These are phyloP conservation scores for Podarcis cretensis DNA, from an alignment of 2,113 vertebrate genomes.

Conservation along the genomic window DNA sequence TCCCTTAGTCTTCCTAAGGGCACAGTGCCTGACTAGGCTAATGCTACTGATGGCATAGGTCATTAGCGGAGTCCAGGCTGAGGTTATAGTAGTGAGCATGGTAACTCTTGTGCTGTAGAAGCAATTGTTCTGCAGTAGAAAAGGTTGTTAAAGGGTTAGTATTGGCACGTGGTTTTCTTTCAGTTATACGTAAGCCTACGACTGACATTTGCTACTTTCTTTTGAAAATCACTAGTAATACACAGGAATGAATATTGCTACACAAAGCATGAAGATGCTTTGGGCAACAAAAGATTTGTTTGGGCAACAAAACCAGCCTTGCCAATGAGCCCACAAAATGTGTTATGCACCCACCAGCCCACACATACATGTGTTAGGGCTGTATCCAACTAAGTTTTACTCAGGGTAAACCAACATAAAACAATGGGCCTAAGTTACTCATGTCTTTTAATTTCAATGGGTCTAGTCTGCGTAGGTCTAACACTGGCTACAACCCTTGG, in stretches of 20 bases:
- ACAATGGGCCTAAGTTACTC: no score
- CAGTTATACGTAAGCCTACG: not conserved
- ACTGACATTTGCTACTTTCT: constrained; percentile 15
- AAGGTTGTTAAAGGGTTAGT: not conserved
- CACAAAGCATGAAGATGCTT: constrained; percentile 15
- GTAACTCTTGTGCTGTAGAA: constrained; percentile 28
- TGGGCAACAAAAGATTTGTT: not conserved
- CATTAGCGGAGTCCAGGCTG: not conserved
- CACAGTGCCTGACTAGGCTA: not conserved
- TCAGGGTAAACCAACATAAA: no score
- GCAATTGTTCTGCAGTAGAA: constrained; percentile 10
- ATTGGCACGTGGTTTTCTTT: not conserved
- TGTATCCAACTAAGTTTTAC: no score
- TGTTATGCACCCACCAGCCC: not conserved
- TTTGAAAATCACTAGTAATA: not conserved
- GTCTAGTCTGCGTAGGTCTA: no score
- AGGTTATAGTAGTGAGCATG: not conserved
- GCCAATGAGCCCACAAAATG: not conserved
- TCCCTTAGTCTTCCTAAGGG: not conserved
- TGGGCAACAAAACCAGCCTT: not conserved
- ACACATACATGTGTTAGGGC: not conserved
- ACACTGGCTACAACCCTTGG: no score
- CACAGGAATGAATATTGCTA: constrained; percentile 18
- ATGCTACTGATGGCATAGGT: not conserved
- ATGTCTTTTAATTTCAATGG: no score